These are phyloP conservation scores for Calidris pugnax DNA, from an alignment of 2,113 vertebrate species.

Conservation along the genomic window DNA sequence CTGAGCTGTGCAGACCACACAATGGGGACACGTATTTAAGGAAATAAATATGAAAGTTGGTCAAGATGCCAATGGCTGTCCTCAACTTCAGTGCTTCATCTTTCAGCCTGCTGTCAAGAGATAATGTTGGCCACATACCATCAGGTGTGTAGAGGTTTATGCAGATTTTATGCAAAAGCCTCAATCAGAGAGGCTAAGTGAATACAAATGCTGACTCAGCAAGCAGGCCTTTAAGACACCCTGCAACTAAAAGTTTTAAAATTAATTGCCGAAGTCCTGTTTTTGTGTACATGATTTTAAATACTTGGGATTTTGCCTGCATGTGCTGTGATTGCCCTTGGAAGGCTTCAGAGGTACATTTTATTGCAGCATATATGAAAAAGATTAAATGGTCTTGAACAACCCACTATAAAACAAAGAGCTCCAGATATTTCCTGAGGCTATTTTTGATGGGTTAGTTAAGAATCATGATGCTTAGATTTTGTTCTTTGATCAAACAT, in stretches of 20 bases:
- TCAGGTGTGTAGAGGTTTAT: background rate
- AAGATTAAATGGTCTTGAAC: slow-evolving; percentile 5
- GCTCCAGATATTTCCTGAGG: background rate
- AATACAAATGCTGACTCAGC: background rate
- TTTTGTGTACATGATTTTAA: background rate
- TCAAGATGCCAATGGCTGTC: background rate
- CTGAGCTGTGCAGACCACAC: background rate
- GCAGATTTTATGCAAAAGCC: background rate
- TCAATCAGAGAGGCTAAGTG: background rate
- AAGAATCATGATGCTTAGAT: background rate
- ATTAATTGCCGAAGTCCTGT: background rate
- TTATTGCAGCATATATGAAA: background rate
- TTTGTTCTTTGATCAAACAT: slow-evolving; percentile 27
- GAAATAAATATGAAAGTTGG: background rate
- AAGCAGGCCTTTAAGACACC: background rate
- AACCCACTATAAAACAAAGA: background rate
- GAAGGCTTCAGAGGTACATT: background rate
- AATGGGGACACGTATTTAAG: background rate
- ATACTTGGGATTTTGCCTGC: background rate
- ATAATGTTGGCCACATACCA: background rate
- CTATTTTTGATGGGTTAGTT: slow-evolving; percentile 21
- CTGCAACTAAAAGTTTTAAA: background rate
- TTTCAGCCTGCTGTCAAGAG: background rate
- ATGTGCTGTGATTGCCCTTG: fast-evolving
- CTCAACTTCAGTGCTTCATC: background rate